These are phyloP conservation scores for Alectoris magna DNA, from an alignment of 2,797 vertebrate species.

Conservation along the genomic window DNA sequence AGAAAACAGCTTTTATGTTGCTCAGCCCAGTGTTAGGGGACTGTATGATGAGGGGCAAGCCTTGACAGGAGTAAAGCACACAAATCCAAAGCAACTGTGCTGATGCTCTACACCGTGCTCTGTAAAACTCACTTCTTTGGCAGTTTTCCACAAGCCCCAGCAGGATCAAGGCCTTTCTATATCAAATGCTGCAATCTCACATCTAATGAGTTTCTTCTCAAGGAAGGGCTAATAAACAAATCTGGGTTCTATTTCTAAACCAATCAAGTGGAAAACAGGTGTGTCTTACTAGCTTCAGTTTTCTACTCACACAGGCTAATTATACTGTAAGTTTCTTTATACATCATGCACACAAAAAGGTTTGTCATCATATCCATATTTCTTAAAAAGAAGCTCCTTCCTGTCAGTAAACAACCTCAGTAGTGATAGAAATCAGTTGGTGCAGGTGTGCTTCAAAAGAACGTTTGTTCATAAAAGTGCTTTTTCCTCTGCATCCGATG, in stretches of 20 bases:
- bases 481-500: not conserved
- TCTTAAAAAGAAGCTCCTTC: not conserved
- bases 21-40: rapidly evolving
- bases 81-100: not conserved
- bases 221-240: not conserved
- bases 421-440: rapidly evolving
- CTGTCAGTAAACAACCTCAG: not conserved
- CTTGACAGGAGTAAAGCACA: not conserved
- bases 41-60: not conserved
- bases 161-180: not conserved
- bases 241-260: not conserved
- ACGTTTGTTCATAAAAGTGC: not conserved
- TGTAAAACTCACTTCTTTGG: not conserved
- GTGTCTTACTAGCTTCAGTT: not conserved
- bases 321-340: not conserved
- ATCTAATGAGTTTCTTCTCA: not conserved
- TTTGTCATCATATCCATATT: rapidly evolving
- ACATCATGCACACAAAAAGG: not conserved
- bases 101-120: not conserved
- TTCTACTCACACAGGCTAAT: not conserved
- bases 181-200: not conserved
- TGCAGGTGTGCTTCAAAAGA: not conserved
- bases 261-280: not conserved
- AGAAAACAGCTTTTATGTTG: not conserved
- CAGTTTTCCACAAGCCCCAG: not conserved